Conservation (phyloP, 2,888 invertebrate genomes). For the Troglohyphantes excavatus region DNA sequence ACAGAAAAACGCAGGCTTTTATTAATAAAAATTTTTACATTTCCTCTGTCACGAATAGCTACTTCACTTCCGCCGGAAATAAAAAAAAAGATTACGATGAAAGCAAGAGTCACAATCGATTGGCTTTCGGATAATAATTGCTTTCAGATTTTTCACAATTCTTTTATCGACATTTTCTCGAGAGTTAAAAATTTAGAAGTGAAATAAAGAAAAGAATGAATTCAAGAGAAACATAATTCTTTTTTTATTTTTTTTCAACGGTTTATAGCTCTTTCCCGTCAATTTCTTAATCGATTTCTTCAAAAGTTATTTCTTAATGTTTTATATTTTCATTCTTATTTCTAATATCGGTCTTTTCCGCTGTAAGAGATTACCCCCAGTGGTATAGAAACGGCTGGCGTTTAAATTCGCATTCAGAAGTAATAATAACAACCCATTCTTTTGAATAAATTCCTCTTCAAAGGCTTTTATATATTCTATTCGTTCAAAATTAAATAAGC, state of each 20-base stretch:
- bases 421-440: constrained; percentile 2
- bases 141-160: constrained; percentile 54
- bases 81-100: constrained; percentile 3
- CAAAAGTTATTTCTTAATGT: constrained; percentile 27
- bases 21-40: constrained; percentile 23
- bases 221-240: constrained; percentile 11
- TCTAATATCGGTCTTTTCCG: constrained; percentile 20
- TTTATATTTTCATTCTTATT: constrained; percentile 14
- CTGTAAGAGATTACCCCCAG: constrained; percentile 27
- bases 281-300: constrained; percentile 39
- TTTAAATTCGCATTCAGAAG: neutral
- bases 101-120: constrained; percentile 23
- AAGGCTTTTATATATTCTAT: neutral
- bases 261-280: neutral
- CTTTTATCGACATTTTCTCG: constrained; percentile 42
- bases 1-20: constrained; percentile 15
- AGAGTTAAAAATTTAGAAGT: constrained; percentile 38
- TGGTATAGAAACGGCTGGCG: constrained; percentile 24
- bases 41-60: neutral
- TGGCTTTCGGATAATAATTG: constrained; percentile 59
- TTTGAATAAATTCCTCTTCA: constrained; percentile 11
- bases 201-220: constrained; percentile 53
- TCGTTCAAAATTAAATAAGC: neutral
- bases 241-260: neutral
- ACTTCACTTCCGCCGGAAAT: constrained; percentile 5